Evolutionary conservation across 2,888 invertebrate species (phyloP).

Genomic region (Embidobia sp.): DNA sequence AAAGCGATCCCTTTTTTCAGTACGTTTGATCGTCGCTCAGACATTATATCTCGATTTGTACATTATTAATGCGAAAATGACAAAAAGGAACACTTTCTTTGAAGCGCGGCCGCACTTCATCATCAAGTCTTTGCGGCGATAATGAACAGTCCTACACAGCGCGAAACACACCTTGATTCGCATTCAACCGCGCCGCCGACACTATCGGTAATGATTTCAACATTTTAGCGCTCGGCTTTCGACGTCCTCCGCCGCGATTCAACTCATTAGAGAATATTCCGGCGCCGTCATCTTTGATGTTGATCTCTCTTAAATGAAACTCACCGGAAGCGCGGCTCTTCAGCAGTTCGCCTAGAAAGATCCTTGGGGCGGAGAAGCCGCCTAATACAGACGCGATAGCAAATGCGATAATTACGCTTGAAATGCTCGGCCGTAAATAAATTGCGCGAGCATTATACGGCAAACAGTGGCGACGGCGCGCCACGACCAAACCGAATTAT

Average conservation of each 20-base stretch:
- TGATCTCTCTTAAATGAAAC: constrained; percentile 74
- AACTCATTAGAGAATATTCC: constrained; percentile 79
- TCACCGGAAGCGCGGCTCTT: constrained; percentile 64
- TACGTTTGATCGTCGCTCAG: constrained; percentile 46
- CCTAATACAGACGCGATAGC: constrained; percentile 57
- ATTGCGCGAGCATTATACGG: constrained; percentile 53
- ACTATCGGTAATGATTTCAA: constrained; percentile 76
- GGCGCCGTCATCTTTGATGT: constrained; percentile 77
- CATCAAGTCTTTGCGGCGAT: constrained; percentile 61
- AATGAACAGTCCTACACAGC: constrained; percentile 66
- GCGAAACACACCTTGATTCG: constrained; percentile 60
- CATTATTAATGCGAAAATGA: constrained; percentile 57
- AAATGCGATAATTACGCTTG: constrained; percentile 65
- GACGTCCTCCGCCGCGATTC: constrained; percentile 73
- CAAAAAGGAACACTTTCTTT: constrained; percentile 57
- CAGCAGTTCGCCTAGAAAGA: constrained; percentile 70
- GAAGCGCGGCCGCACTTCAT: constrained; percentile 55
- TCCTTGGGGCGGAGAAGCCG: constrained; percentile 59
- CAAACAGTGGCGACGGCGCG: constrained; percentile 37
- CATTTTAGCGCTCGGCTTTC: constrained; percentile 67
- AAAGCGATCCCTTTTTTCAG: constrained; percentile 31
- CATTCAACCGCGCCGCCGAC: constrained; percentile 56
- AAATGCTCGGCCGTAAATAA: constrained; percentile 62
- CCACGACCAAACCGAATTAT: constrained; percentile 40
- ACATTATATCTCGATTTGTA: constrained; percentile 60